Percentiles rank a stretch among this genome's conserved stretches.
These are phyloP conservation scores for Drosophila nr. medialis DNA, from an alignment of 2,888 invertebrate genomes.

Conservation along the genomic window DNA sequence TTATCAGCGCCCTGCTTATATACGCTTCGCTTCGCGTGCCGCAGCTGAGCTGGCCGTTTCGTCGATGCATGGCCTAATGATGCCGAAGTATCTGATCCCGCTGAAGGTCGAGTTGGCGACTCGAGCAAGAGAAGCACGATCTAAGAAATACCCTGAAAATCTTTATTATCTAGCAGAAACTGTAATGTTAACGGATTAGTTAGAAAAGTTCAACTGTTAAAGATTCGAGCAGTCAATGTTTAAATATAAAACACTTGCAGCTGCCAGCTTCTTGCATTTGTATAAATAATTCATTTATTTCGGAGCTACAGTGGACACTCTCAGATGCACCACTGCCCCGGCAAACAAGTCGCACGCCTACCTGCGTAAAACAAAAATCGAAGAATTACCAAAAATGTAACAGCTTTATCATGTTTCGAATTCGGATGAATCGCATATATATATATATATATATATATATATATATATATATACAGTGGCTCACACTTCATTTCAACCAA, in stretches of 20 bases:
- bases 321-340: conserved; percentile 24
- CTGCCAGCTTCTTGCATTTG: conserved; percentile 9
- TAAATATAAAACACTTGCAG: not conserved
- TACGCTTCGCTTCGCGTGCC: conserved; percentile 6
- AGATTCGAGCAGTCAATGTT: not conserved
- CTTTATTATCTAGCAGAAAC: too few relatives aligned
- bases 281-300: conserved; percentile 50
- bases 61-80: not conserved
- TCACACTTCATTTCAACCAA: too few relatives aligned
- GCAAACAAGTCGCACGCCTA: conserved; percentile 60
- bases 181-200: too few relatives aligned
- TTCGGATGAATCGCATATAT: conserved; percentile 12
- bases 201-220: not conserved
- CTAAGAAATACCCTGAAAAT: rapidly evolving
- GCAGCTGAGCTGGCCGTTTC: conserved; percentile 23
- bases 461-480: too few relatives aligned
- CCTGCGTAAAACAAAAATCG: not conserved
- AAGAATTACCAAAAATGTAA: conserved; percentile 36
- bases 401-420: conserved; percentile 60
- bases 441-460: conserved; percentile 4
- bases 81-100: not conserved
- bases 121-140: rapidly evolving
- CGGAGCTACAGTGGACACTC: conserved; percentile 13
- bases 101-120: not conserved
- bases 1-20: conserved; percentile 27